Percentiles rank a stretch among this genome's conserved stretches.
phyloP scores from a whole-genome alignment of 1,140 invertebrate species.

The Lordiphosa mommai region DNA sequence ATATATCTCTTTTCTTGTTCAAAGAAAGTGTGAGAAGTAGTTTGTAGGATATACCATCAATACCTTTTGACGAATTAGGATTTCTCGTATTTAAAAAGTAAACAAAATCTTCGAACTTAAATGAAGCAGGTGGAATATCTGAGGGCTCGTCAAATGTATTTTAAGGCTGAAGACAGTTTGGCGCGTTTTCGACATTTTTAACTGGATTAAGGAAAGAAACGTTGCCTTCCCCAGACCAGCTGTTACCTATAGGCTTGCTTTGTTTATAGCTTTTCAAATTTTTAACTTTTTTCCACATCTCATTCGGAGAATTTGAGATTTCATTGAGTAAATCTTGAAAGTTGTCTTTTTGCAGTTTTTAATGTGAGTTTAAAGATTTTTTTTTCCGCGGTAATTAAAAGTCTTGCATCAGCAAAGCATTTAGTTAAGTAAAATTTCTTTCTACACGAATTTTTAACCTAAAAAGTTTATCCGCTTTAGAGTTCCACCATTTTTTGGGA shows the following conservation, averaged over 20 bases:
- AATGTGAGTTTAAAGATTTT: no score
- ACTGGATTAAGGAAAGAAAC: background rate
- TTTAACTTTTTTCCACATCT: conserved; percentile 1
- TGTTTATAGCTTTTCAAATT: background rate
- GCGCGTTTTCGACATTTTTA: no score
- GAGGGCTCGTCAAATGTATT: no score
- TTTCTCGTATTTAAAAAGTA: background rate
- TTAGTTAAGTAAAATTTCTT: no score
- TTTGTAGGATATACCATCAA: background rate
- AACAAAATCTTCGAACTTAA: background rate
- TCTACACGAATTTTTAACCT: no score
- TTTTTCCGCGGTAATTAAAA: no score
- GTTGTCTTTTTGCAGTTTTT: conserved; percentile 1
- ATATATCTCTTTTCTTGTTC: background rate
- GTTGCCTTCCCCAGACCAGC: no score
- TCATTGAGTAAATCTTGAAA: background rate
- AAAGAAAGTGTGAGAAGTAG: background rate
- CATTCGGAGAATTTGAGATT: background rate
- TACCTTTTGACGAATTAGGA: background rate
- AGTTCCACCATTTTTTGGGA: no score
- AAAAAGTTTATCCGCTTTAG: conserved; percentile 2
- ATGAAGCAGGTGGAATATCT: no score
- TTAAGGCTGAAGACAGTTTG: no score
- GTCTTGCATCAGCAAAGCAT: no score
- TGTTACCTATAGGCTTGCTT: background rate